phyloP scores from a whole-genome alignment of 2,113 vertebrate genomes.

The Lethenteron reissneri region DNA sequence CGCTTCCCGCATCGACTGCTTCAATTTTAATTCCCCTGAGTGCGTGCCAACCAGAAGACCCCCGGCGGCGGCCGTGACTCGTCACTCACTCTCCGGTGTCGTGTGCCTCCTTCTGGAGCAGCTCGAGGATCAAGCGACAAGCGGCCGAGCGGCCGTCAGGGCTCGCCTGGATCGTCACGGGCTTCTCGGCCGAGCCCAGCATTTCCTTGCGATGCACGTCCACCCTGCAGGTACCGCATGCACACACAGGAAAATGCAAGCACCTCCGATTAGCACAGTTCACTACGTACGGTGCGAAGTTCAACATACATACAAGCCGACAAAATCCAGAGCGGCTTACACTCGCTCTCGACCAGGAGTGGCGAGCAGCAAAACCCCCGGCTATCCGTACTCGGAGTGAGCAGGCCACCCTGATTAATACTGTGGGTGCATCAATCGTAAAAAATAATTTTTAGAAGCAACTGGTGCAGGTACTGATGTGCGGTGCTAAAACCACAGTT shows the following conservation, averaged over 20 bases:
- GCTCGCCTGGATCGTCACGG: slow-evolving; percentile 77
- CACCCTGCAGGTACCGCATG: slow-evolving; percentile 28
- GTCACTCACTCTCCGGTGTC: slow-evolving; percentile 69
- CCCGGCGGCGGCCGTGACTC: too few species aligned
- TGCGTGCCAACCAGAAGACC: too few species aligned
- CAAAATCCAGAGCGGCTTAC: background rate
- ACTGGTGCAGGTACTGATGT: background rate
- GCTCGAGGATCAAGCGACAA: slow-evolving; percentile 79
- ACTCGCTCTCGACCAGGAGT: background rate
- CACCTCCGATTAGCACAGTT: background rate
- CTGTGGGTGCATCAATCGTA: background rate
- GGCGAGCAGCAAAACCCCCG: slow-evolving; percentile 8
- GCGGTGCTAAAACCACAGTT: background rate
- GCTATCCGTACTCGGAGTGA: background rate
- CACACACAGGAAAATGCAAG: background rate
- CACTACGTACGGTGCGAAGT: background rate
- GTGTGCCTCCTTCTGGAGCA: slow-evolving; percentile 82
- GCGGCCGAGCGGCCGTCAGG: slow-evolving; percentile 68
- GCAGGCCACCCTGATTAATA: background rate
- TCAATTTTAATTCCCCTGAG: too few species aligned
- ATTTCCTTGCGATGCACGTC: slow-evolving; percentile 95
- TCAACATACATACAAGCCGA: background rate
- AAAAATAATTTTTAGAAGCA: background rate
- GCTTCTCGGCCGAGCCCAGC: slow-evolving; percentile 60
- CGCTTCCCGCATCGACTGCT: too few species aligned